A percentile compares a stretch with the other conserved stretches of the same genome.
Conservation (phyloP, 1,140 invertebrate species). For the Zeugodacus cucurbitae region DNA sequence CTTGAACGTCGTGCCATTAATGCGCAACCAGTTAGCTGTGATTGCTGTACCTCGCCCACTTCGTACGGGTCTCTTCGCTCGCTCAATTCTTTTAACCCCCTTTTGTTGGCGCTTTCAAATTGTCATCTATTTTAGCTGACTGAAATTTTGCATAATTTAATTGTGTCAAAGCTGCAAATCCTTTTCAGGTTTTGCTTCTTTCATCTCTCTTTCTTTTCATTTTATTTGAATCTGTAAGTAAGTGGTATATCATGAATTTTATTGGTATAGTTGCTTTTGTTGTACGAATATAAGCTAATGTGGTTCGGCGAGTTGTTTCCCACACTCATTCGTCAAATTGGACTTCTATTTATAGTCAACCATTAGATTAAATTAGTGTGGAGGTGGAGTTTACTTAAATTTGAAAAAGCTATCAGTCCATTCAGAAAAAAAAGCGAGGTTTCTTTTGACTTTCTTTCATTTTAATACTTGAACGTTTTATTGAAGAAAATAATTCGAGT, state of each 20-base stretch:
- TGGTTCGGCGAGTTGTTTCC: too few relatives aligned
- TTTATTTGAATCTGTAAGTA: not conserved
- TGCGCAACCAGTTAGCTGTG: not conserved
- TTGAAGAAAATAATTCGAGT: too few relatives aligned
- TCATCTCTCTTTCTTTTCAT: not conserved
- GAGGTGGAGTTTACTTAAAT: too few relatives aligned
- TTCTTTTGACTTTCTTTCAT: too few relatives aligned
- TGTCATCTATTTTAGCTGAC: not conserved
- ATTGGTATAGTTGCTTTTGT: not conserved
- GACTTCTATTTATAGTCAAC: too few relatives aligned
- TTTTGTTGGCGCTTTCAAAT: not conserved
- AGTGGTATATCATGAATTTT: not conserved
- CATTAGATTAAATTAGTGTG: too few relatives aligned
- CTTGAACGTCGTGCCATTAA: not conserved
- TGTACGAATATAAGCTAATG: not conserved
- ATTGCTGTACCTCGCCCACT: not conserved
- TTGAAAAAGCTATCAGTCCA: too few relatives aligned
- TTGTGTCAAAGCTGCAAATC: slow-evolving; percentile 3
- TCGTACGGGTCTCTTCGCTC: not conserved
- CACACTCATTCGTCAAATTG: too few relatives aligned
- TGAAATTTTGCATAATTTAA: slow-evolving; percentile 32
- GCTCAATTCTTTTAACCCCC: not conserved
- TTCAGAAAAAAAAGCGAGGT: too few relatives aligned
- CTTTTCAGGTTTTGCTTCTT: not conserved
- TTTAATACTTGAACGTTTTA: too few relatives aligned